Evolutionary conservation across 2,113 vertebrate species (phyloP), one percentile per base, ranked within the genome.

Genomic region (Calyptomena viridis): DNA sequence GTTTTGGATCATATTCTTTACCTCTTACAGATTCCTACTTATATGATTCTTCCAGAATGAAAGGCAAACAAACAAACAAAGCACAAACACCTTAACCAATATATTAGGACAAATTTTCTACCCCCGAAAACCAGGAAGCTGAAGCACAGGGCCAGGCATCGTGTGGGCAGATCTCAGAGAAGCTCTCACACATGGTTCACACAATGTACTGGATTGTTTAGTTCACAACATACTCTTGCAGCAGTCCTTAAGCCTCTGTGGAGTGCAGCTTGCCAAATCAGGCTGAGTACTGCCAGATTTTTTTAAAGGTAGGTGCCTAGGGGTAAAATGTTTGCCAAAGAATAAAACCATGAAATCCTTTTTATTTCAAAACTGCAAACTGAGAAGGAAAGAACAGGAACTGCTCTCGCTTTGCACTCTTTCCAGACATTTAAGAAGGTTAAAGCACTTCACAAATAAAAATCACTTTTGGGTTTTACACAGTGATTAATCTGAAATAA

Each of bases 401-500:
- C 33, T 81, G 30, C 30, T 92, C 64, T 82, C 66, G 49, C 44
- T 93, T 86, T 95, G 42, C 52, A 69, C 47, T 69, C 75, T 60
- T 87, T 76, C 59, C 42, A 92, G 75, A 74, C 6, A 31, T 71
- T 67, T 84, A 59, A 84, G 28, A 84, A 87, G 24, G 60, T 49
- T 81, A 64, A 86, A 93, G 35, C 16, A 39, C 17, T 89, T 64
- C 12, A 74, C 31, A 78, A 81, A 19, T 53, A 84, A 75, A 15
- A 60, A 49, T 86, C 31, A 44, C 15, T 74, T 93, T 39, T 64
- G 49, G 60, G 50, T 28, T 75, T 88, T 20, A 93, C 2, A 3
- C 16, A 78, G n/a, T 69, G 80, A 92, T 91, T 93, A 92, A 93
- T 76, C 62, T 78, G 88, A 87, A 81, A 66, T 47, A 82, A 7